Evolutionary conservation across 2,888 invertebrate genomes (phyloP), one percentile per base, ranked within the genome.

Genomic region (Brachyptera risi): DNA sequence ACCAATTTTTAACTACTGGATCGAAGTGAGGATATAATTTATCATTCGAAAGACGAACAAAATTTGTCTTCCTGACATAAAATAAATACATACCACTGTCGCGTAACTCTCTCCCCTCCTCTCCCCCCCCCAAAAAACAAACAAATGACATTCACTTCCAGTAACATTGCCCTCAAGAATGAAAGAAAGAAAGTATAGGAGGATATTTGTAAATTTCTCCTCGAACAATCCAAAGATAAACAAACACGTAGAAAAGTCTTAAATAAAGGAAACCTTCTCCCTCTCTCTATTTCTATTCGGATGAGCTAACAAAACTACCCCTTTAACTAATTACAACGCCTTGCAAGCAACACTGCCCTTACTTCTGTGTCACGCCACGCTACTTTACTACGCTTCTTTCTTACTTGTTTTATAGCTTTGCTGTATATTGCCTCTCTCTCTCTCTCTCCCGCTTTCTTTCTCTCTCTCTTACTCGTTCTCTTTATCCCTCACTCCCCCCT

Each of bases 301-400:
- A 31, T 54, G 37, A 37, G 21, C 54, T 54, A 54, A 54, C 50
- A 51, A 27, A 51, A 51, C 50, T 51, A 51, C 50, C 54, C 54
- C 54, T 37, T 54, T 54, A 54, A 54, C 54, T 54, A 54, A 54
- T 54, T 54, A 54, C 47, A 24, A 21, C 24, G 7, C 31, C 11
- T 31, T 31, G 31, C 5, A 31, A 31, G 31, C 7, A 31, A 31
- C 31, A 11, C 31, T 31, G 7, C 7, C 31, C n/a, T n/a, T n/a
- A n/a, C n/a, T n/a, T n/a, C n/a, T n/a, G n/a, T n/a, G n/a, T n/a
- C n/a, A n/a, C n/a, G n/a, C n/a, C n/a, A n/a, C n/a, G n/a, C n/a
- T n/a, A n/a, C n/a, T n/a, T n/a, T n/a, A n/a, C n/a, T n/a, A n/a
- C n/a, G n/a, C n/a, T n/a, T n/a, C n/a, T n/a, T n/a, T n/a, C n/a